Base-by-base conservation (phyloP, 2,888 invertebrate genomes). In the Pyrocoelia pectoralis region DNA sequence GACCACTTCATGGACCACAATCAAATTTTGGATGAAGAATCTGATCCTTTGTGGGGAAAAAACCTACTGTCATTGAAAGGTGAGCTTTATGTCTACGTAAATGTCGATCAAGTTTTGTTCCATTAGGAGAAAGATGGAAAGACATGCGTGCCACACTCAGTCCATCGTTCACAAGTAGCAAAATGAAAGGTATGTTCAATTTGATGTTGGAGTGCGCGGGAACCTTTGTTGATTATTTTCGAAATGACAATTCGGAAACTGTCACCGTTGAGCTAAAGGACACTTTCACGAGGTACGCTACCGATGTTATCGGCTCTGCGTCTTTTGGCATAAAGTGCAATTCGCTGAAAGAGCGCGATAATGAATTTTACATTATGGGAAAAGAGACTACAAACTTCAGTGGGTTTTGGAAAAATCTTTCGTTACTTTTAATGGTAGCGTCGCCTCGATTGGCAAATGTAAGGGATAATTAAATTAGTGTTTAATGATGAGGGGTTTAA, bases 141-240 rank as follows among this genome's bases (percentile, higher is more conserved):
- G 79, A 83, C 4, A 82, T 84, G 81, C 75, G 86, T 13, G 73
- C 76, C 0, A 79, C 84, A 0, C 67, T 86, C n/a, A 83, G 83
- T 12, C 85, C 85, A 0, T 83, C 84, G 0, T 86, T 86, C 74
- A 86, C 86, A 0, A 78, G 83, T 3, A 83, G 84, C 52, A 86
- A 86, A 74, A 84, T 86, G 83, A 81, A 81, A 33, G 69, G 72
- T 6, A 84, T 86, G 83, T 77, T 84, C 72, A 82, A 81, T 0
- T 77, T 84, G 58, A 84, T 86, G 71, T 66, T 67, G 1, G 74
- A 73, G 0, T 77, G 76, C 54, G 77, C 74, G 1, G 61, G 19
- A 13, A 70, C 71, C 9, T 76, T 78, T 38, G 56, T 72, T 0
- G 62, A 73, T 2, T 70, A 68, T 40, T 52, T 24, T 6, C 24